Percentiles rank a stretch among this genome's conserved stretches.
phyloP scores from a whole-genome alignment of 1,140 invertebrate genomes.

The Tetranychus urticae region DNA sequence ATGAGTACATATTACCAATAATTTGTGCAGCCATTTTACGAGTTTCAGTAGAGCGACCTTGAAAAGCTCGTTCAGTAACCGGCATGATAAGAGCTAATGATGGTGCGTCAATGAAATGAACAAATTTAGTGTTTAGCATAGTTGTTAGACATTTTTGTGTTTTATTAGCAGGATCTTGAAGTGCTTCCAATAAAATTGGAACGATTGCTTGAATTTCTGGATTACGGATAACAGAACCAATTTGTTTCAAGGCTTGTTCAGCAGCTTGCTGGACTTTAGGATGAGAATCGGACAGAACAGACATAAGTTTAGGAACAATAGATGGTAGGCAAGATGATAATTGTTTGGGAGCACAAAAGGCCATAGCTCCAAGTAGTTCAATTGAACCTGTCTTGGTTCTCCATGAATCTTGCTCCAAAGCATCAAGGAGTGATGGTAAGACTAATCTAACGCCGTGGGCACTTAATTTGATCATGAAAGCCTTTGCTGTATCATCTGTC shows the following conservation, averaged over 20 bases:
- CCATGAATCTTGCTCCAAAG: slow-evolving; percentile 93
- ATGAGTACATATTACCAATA: slow-evolving; percentile 97
- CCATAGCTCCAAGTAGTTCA: slow-evolving; percentile 86
- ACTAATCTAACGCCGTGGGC: slow-evolving; percentile 93
- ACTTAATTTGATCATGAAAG: slow-evolving; percentile 87
- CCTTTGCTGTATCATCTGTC: slow-evolving; percentile 76
- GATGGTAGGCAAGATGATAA: slow-evolving; percentile 86
- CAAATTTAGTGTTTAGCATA: slow-evolving; percentile 86
- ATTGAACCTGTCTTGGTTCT: slow-evolving; percentile 91
- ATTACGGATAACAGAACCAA: slow-evolving; percentile 92
- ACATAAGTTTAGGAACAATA: slow-evolving; percentile 94
- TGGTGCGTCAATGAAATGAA: slow-evolving; percentile 96
- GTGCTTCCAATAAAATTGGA: slow-evolving; percentile 62
- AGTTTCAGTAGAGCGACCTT: slow-evolving; percentile 88
- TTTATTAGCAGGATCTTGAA: slow-evolving; percentile 89
- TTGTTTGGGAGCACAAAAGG: slow-evolving; percentile 94
- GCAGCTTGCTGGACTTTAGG: slow-evolving; percentile 92
- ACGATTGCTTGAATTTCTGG: slow-evolving; percentile 95
- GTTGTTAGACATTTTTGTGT: slow-evolving; percentile 75
- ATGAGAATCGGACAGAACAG: slow-evolving; percentile 90
- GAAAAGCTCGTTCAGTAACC: slow-evolving; percentile 85
- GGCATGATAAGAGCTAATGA: slow-evolving; percentile 97
- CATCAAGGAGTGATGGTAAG: slow-evolving; percentile 61
- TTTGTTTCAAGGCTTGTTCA: slow-evolving; percentile 77
- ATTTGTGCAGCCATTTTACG: slow-evolving; percentile 94